Percentiles rank a stretch among this genome's conserved stretches.
These are phyloP conservation scores for Camponotus vicinus DNA, from an alignment of 1,140 invertebrate species.

Conservation along the genomic window DNA sequence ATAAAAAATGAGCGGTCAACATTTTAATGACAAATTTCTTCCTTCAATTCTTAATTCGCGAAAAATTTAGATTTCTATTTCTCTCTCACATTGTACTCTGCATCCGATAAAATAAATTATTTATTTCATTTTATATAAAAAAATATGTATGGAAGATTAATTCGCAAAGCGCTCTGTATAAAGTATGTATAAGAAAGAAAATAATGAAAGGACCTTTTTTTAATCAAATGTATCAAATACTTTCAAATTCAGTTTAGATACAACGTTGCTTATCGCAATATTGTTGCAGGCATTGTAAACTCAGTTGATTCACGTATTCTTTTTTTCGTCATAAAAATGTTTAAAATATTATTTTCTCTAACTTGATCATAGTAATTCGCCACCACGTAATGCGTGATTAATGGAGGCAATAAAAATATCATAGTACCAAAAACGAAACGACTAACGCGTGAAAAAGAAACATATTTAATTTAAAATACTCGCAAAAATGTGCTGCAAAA, in stretches of 20 bases:
- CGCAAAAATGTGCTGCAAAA: not conserved
- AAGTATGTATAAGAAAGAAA: not conserved
- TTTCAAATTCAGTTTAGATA: slow-evolving; percentile 1
- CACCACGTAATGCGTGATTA: not conserved
- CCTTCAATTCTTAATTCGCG: not conserved
- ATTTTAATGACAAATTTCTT: slow-evolving; percentile 8
- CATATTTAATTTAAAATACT: not conserved
- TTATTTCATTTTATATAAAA: not conserved
- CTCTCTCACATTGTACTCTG: not conserved
- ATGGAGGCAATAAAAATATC: not conserved
- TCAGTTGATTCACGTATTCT: slow-evolving; percentile 39
- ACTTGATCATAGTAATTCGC: not conserved
- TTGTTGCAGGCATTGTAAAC: slow-evolving; percentile 27
- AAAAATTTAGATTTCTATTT: not conserved
- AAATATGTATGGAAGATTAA: not conserved
- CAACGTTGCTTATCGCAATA: slow-evolving; percentile 12
- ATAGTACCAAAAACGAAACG: not conserved
- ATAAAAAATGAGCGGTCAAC: not conserved
- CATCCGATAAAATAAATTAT: not conserved
- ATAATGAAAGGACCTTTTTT: not conserved
- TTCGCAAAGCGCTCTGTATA: not conserved
- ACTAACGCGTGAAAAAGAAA: not conserved
- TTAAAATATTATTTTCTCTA: slow-evolving; percentile 15
- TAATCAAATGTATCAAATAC: slow-evolving; percentile 17
- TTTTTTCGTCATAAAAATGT: slow-evolving; percentile 31